Evolutionary conservation across 92 coral and sea anemone species (phyloP).

Genomic region (Paragorgia papillata): DNA sequence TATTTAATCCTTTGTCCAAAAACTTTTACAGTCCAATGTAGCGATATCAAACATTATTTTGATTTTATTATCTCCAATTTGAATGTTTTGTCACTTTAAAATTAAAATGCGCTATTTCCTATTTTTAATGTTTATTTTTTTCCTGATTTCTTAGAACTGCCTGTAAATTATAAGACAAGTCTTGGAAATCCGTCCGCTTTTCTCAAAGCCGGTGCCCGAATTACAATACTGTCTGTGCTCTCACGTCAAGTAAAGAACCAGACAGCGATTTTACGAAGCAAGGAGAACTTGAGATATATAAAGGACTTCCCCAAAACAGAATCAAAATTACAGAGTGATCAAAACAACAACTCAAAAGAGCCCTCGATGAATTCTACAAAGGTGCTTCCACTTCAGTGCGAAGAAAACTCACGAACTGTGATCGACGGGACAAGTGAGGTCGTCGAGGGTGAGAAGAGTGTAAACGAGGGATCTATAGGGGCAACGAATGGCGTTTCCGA

Average conservation of each 20-base stretch:
- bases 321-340: background rate
- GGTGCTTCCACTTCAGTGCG: background rate
- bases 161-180: constrained; percentile 1
- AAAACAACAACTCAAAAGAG: background rate
- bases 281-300: background rate
- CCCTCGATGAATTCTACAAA: constrained; percentile 19
- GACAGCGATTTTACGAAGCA: constrained; percentile 18
- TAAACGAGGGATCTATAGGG: background rate
- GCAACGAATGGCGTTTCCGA: background rate
- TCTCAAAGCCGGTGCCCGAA: constrained; percentile 28
- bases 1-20: no score
- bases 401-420: background rate
- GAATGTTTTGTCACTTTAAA: no score
- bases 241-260: constrained; percentile 25
- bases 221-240: constrained; percentile 18
- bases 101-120: no score
- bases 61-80: no score
- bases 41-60: no score
- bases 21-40: no score
- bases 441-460: background rate
- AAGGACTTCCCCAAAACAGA: background rate
- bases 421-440: background rate
- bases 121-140: background rate
- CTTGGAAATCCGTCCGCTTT: constrained; percentile 17
- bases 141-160: background rate